Conservation (phyloP, 2,888 invertebrate genomes). For the Mactromeris polynyma region DNA sequence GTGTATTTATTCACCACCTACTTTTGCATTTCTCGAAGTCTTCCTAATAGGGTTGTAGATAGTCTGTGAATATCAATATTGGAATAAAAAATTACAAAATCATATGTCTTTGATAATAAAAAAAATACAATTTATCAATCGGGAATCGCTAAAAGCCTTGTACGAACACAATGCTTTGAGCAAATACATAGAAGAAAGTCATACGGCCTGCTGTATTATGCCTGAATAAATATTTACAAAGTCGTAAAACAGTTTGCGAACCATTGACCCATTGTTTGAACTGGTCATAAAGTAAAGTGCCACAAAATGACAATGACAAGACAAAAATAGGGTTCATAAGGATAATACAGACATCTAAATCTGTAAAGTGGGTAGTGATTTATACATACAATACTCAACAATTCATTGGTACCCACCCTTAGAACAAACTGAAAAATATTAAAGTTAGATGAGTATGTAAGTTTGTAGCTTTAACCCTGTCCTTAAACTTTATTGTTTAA, state of each 20-base stretch:
- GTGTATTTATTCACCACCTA: constrained; percentile 46
- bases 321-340: background rate
- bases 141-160: background rate
- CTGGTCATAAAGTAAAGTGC: background rate
- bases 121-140: background rate
- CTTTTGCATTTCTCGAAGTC: constrained; percentile 57
- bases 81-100: constrained; percentile 24
- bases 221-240: background rate
- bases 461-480: background rate
- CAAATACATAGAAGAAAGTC: background rate
- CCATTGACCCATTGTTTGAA: background rate
- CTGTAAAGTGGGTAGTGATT: background rate
- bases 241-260: background rate
- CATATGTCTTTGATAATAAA: background rate
- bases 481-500: background rate
- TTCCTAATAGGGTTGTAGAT: constrained; percentile 60
- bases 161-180: background rate
- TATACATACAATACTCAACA: background rate
- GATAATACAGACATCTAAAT: background rate
- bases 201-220: background rate
- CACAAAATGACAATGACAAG: background rate
- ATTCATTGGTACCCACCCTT: background rate
- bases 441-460: background rate
- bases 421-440: background rate
- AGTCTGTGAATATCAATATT: constrained; percentile 59